phyloP scores from a whole-genome alignment of 64 coral and sea anemone species.

The Montipora foliosa region DNA sequence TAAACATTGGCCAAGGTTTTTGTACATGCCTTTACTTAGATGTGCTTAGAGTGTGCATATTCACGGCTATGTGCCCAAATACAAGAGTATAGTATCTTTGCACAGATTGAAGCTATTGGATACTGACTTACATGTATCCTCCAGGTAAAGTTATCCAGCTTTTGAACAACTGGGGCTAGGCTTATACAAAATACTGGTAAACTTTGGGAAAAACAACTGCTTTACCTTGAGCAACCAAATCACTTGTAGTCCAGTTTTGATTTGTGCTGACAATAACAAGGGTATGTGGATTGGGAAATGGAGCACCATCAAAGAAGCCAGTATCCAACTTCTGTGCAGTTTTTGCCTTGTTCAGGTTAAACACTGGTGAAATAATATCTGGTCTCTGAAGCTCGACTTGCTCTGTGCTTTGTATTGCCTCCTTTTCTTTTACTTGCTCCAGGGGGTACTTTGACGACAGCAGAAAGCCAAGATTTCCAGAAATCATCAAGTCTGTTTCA shows the following conservation, averaged over 20 bases:
- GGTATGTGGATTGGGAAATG: conserved; percentile 88
- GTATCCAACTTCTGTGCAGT: conserved; percentile 73
- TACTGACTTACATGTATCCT: too few species aligned
- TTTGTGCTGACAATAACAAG: conserved; percentile 82
- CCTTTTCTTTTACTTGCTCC: conserved; percentile 40
- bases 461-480: conserved; percentile 88
- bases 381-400: conserved; percentile 56
- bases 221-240: conserved; percentile 93
- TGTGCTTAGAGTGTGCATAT: too few species aligned
- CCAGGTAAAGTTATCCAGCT: too few species aligned
- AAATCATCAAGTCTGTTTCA: conserved; percentile 67
- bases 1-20: too few species aligned
- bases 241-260: conserved; percentile 76
- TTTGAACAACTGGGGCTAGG: too few species aligned
- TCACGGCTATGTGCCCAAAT: too few species aligned
- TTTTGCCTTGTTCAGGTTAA: conserved; percentile 76
- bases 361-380: conserved; percentile 93
- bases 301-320: conserved; percentile 76
- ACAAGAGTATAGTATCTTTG: too few species aligned
- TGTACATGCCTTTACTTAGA: too few species aligned
- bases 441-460: conserved; percentile 83
- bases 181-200: too few species aligned
- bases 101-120: too few species aligned
- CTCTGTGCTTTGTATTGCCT: conserved; percentile 71
- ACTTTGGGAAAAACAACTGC: background rate